phyloP scores from a whole-genome alignment of 2,888 invertebrate species.

The Cheilosia urbana region DNA sequence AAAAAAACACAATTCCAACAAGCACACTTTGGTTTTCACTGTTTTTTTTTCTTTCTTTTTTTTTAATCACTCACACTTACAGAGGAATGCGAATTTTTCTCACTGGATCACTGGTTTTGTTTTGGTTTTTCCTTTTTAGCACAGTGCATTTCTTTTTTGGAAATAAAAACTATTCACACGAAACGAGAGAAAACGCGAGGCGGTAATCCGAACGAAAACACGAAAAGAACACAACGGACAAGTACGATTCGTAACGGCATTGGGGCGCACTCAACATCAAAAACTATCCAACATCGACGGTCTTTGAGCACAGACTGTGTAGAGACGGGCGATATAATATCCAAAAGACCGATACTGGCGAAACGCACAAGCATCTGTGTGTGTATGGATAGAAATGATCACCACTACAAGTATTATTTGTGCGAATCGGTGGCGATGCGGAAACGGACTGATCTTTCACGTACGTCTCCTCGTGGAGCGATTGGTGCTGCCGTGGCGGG shows the following conservation, averaged over 20 bases:
- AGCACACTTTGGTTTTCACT: slow-evolving; percentile 20
- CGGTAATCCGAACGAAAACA: slow-evolving; percentile 35
- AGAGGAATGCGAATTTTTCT: slow-evolving; percentile 7
- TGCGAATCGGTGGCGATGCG: slow-evolving; percentile 36
- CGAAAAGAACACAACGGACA: slow-evolving; percentile 42
- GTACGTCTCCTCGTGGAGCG: neutral
- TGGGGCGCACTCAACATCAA: slow-evolving; percentile 3
- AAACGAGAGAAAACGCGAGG: slow-evolving; percentile 45
- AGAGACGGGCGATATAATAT: slow-evolving; percentile 32
- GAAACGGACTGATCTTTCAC: slow-evolving; percentile 34
- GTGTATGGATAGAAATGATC: slow-evolving; percentile 22
- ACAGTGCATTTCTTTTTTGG: slow-evolving; percentile 43
- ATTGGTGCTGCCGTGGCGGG: slow-evolving; percentile 40
- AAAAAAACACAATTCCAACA: neutral
- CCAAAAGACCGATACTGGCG: slow-evolving; percentile 38
- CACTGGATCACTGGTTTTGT: slow-evolving; percentile 34
- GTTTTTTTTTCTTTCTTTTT: slow-evolving; percentile 23
- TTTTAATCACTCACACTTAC: neutral
- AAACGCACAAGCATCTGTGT: slow-evolving; percentile 25
- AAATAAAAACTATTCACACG: slow-evolving; percentile 41
- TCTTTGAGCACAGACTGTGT: slow-evolving; percentile 49
- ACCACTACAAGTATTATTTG: slow-evolving; percentile 28
- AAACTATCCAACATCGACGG: slow-evolving; percentile 32
- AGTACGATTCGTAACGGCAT: slow-evolving; percentile 55
- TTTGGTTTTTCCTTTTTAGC: slow-evolving; percentile 28